Evolutionary conservation across 2,797 vertebrate species (phyloP), one percentile per base, ranked within the genome.

Genomic region (Chelonia mydas): DNA sequence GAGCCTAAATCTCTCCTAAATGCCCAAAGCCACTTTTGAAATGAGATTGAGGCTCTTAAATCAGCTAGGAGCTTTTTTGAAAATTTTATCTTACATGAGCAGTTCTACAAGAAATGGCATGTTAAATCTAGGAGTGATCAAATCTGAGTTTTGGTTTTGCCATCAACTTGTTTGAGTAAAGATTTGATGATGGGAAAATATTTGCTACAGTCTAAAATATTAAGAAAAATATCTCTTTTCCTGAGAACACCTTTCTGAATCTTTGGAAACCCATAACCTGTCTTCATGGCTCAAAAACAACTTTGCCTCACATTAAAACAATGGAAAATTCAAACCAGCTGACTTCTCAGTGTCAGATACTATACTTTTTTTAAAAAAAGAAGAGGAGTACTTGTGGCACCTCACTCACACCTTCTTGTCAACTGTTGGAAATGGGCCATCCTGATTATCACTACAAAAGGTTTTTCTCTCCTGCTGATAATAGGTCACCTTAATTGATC

Each of bases 271-370:
- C 1, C 87, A 81, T 59, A 10, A 4, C 5, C 89, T 91, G 37
- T 53, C 53, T 87, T 86, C 57, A 83, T 54, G 84, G 55, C 11
- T 45, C 54, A 84, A 87, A 89, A 78, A 21, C 41, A 88, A 13
- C 16, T 61, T 81, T 72, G 54, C 19, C 5, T 93, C 7, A 54
- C 5, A 2, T 10, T 49, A 83, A 3, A 74, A 61, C 8, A 25
- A 37, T 0, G 7, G 23, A 89, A 86, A 82, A 57, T 21, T 77
- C n/a, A 21, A 51, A 50, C 65, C 81, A 13, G 19, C 13, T 57
- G 5, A 9, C 15, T 89, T 57, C 13, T 81, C 28, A 17, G 19
- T 76, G 21, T 68, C 7, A 41, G 28, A 50, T 54, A 13, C 15
- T 79, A 3, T 1, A 28, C 9, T 0, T 1, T 7, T 6, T 41